Conservation (phyloP, 2,797 vertebrate species). For the Gila robusta region DNA sequence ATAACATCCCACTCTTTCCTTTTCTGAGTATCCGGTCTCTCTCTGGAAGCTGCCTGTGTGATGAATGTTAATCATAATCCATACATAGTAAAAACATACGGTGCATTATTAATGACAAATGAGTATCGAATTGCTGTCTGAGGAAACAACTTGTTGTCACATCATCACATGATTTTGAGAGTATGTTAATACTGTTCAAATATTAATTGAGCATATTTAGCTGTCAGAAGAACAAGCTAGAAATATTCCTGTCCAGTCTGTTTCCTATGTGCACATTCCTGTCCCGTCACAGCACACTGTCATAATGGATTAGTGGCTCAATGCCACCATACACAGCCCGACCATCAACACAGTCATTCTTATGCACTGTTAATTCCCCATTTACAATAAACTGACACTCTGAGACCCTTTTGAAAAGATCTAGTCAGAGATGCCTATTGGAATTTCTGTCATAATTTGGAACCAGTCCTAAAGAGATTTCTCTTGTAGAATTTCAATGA, state of each 20-base stretch:
- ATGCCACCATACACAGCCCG: slow-evolving; percentile 19
- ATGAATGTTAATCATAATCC: slow-evolving; percentile 16
- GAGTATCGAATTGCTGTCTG: background rate
- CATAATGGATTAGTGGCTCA: slow-evolving; percentile 36
- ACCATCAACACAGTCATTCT: slow-evolving; percentile 36
- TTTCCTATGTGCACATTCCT: slow-evolving; percentile 15
- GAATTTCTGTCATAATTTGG: slow-evolving; percentile 6
- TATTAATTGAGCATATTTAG: slow-evolving; percentile 19
- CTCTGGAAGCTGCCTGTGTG: background rate
- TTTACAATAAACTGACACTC: slow-evolving; percentile 32
- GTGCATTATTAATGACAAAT: background rate
- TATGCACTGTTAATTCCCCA: slow-evolving; percentile 48
- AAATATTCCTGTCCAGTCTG: slow-evolving; percentile 19
- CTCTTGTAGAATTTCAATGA: background rate
- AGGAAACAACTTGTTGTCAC: background rate
- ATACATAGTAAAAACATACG: background rate
- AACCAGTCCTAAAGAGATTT: background rate
- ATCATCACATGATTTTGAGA: background rate
- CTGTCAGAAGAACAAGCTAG: background rate
- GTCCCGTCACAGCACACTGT: slow-evolving; percentile 13
- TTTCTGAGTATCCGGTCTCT: slow-evolving; percentile 6
- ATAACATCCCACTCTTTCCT: slow-evolving; percentile 14
- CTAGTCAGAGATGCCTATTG: background rate
- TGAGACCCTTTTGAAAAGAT: slow-evolving; percentile 11
- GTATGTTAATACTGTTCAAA: background rate